Percentiles rank a stretch among this genome's conserved stretches.
These are phyloP conservation scores for Papilio dardanus DNA, from an alignment of 1,140 invertebrate genomes.

Conservation along the genomic window DNA sequence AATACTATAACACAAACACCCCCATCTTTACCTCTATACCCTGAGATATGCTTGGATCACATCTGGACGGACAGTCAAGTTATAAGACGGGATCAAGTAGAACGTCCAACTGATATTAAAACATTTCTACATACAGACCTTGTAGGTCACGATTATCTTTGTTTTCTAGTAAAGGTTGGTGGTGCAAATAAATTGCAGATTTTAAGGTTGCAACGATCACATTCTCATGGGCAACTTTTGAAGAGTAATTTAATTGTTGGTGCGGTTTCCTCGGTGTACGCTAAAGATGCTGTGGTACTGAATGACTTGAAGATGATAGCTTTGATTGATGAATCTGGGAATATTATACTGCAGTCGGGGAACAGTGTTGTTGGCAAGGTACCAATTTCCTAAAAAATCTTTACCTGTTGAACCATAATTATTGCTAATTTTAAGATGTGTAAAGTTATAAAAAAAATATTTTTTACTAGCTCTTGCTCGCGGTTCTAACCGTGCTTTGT, in stretches of 20 bases:
- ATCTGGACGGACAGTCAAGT: constrained; percentile 91
- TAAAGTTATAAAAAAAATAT: too few relatives aligned
- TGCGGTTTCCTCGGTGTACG: constrained; percentile 86
- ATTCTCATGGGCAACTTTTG: constrained; percentile 80
- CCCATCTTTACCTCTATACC: constrained; percentile 88
- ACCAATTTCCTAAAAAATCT: background rate
- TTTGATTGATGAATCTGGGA: constrained; percentile 89
- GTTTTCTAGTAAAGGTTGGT: constrained; percentile 87
- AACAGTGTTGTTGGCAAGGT: constrained; percentile 89
- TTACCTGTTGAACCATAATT: too few relatives aligned
- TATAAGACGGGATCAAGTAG: constrained; percentile 79
- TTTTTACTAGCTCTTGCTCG: too few relatives aligned
- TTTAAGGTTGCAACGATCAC: constrained; percentile 89
- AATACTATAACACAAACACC: constrained; percentile 61
- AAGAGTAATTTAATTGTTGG: constrained; percentile 89
- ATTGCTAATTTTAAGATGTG: background rate
- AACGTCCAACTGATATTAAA: constrained; percentile 85
- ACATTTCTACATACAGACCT: constrained; percentile 92
- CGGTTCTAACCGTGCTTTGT: too few relatives aligned
- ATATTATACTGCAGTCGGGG: constrained; percentile 94
- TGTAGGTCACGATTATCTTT: constrained; percentile 91
- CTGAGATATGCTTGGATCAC: constrained; percentile 93
- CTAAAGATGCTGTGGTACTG: constrained; percentile 92
- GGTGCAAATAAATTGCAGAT: constrained; percentile 86
- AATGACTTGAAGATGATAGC: constrained; percentile 92